These are phyloP conservation scores for Myopa testacea DNA, from an alignment of 2,888 invertebrate genomes.

Conservation along the genomic window DNA sequence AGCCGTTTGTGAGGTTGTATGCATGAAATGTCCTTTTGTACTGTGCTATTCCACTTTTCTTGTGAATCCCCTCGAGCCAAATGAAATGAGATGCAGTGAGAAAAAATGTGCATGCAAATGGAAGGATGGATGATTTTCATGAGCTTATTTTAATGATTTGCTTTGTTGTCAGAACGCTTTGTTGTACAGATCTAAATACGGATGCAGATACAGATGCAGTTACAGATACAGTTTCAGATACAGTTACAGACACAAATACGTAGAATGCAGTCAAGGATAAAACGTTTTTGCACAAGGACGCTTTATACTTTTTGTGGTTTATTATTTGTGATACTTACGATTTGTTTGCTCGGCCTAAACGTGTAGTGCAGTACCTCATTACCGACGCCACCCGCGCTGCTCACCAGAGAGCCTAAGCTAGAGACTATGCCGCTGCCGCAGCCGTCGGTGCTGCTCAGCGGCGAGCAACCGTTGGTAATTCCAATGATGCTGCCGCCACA, in stretches of 20 bases:
- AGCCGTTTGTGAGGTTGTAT: constrained; percentile 14
- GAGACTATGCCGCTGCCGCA: constrained; percentile 49
- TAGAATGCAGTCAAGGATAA: background rate
- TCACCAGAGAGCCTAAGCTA: constrained; percentile 60
- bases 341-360: constrained; percentile 69
- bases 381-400: constrained; percentile 57
- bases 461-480: constrained; percentile 51
- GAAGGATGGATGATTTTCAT: constrained; percentile 2
- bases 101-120: constrained; percentile 4
- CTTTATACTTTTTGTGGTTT: constrained; percentile 26
- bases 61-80: constrained; percentile 48
- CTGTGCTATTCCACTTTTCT: constrained; percentile 7
- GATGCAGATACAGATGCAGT: background rate
- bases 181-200: background rate
- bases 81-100: constrained; percentile 31
- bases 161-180: background rate
- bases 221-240: background rate
- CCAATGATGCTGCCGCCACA: constrained; percentile 53
- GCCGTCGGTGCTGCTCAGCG: constrained; percentile 49
- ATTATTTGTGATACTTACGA: constrained; percentile 63
- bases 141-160: constrained; percentile 26
- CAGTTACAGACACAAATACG: background rate
- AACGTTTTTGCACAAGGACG: background rate
- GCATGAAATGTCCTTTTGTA: constrained; percentile 11
- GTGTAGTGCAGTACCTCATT: constrained; percentile 69